Conservation (phyloP, 2,888 invertebrate genomes). For the Lottia scabra region DNA sequence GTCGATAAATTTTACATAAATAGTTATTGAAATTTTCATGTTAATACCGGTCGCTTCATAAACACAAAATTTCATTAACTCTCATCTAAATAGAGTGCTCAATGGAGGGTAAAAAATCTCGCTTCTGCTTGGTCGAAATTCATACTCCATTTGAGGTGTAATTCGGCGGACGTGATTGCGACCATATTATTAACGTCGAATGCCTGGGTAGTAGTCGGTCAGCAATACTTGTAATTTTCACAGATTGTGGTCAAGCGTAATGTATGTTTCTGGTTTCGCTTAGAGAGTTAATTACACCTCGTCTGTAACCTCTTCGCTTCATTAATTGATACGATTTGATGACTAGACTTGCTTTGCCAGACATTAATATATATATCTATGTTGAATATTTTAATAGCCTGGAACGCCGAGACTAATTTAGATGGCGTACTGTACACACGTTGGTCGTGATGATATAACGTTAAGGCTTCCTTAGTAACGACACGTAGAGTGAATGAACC, state of each 20-base stretch:
- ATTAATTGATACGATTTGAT: neutral
- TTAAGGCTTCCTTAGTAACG: too few relatives aligned
- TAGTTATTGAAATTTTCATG: too few relatives aligned
- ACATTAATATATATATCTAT: too few relatives aligned
- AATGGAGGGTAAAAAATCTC: neutral
- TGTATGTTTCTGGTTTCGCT: neutral
- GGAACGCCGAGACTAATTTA: too few relatives aligned
- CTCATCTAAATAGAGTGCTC: slow-evolving; percentile 6
- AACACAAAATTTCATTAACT: slow-evolving; percentile 20
- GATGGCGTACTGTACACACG: too few relatives aligned
- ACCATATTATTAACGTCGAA: neutral
- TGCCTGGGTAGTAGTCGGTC: neutral
- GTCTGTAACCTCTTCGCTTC: slow-evolving; percentile 3
- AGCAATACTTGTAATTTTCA: slow-evolving; percentile 4
- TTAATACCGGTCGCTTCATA: slow-evolving; percentile 10
- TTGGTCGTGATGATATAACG: too few relatives aligned
- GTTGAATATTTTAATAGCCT: too few relatives aligned
- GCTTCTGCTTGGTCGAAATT: slow-evolving; percentile 6
- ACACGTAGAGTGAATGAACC: too few relatives aligned
- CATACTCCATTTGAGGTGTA: slow-evolving; percentile 2
- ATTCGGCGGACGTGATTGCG: neutral
- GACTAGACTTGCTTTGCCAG: neutral
- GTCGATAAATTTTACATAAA: too few relatives aligned
- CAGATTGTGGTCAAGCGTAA: slow-evolving; percentile 2
- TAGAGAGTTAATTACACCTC: neutral